Evolutionary conservation across 1,140 invertebrate species (phyloP), one percentile per base, ranked within the genome.

Genomic region (Diachasmimorpha longicaudata): DNA sequence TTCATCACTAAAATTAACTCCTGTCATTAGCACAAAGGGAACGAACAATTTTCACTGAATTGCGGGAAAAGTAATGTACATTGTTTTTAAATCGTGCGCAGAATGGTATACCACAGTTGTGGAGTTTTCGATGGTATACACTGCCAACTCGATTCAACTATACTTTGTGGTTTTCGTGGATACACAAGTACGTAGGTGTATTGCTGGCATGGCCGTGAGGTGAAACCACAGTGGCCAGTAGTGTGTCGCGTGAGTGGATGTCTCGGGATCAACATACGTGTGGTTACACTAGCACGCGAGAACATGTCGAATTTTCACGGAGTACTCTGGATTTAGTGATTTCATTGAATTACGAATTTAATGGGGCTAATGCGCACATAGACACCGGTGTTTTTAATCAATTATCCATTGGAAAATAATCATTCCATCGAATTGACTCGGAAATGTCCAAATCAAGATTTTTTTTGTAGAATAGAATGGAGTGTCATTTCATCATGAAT

Each of bases 271-370:
- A 19, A 68, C 23, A 36, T 68, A 68, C 36, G 25, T 68, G 66
- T 39, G 66, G 66, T 68, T 9, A 66, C 21, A 14, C 25, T 66
- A 31, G 37, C 80, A 71, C 78, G 70, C 42, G 77, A 79, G 79
- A 79, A 81, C 81, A 77, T 77, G 48, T 78, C 79, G 73, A 75
- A 81, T 70, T 42, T 69, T 52, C 25, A 39, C 36, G 9, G n/a
- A 68, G 13, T 19, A 55, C 6, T 19, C 19, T 63, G 58, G 14
- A 19, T 25, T 63, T 14, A n/a, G n/a, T 52, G 14, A 52, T 52
- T 52, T 52, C n/a, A 52, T 52, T 52, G 16, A 52, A 52, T 52
- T 52, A 19, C 48, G 48, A 16, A n/a, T 52, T 52, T n/a, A 52
- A 52, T 52, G 5, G 14, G 14, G n/a, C 16, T 19, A 19, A n/a